Evolutionary conservation across 1,140 invertebrate species (phyloP).

Genomic region (Doryteuthis pealeii): DNA sequence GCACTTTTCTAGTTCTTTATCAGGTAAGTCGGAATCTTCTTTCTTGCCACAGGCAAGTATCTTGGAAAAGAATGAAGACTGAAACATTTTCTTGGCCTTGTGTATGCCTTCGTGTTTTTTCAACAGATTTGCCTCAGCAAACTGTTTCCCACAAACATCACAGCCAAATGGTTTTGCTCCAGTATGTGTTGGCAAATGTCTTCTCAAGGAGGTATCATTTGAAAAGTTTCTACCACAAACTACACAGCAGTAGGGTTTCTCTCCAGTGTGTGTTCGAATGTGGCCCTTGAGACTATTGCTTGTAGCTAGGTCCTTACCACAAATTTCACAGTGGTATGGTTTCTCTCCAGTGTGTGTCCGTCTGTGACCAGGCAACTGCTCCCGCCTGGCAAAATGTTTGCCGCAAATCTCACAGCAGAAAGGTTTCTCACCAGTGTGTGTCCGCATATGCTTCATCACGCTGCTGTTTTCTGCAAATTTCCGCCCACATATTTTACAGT

Average conservation of each 20-base stretch:
- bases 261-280: slow-evolving; percentile 24
- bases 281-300: slow-evolving; percentile 83
- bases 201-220: neutral
- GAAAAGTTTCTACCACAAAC: slow-evolving; percentile 15
- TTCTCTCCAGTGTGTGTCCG: slow-evolving; percentile 79
- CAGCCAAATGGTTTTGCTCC: slow-evolving; percentile 49
- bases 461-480: neutral
- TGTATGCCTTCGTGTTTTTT: slow-evolving; percentile 7
- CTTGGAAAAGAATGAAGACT: too few relatives aligned
- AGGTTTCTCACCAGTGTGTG: slow-evolving; percentile 61
- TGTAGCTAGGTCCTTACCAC: slow-evolving; percentile 86
- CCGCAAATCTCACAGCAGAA: slow-evolving; percentile 57
- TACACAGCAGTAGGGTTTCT: slow-evolving; percentile 19
- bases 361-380: slow-evolving; percentile 27
- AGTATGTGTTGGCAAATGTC: slow-evolving; percentile 55
- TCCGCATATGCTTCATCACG: slow-evolving; percentile 68
- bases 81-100: too few relatives aligned
- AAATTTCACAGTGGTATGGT: slow-evolving; percentile 84
- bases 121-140: slow-evolving; percentile 16
- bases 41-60: too few relatives aligned
- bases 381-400: slow-evolving; percentile 26
- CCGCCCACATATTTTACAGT: neutral
- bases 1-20: too few relatives aligned
- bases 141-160: slow-evolving; percentile 22
- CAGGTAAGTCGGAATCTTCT: too few relatives aligned